phyloP scores from a whole-genome alignment of 2,888 invertebrate species.

The Harpalus rufipes region DNA sequence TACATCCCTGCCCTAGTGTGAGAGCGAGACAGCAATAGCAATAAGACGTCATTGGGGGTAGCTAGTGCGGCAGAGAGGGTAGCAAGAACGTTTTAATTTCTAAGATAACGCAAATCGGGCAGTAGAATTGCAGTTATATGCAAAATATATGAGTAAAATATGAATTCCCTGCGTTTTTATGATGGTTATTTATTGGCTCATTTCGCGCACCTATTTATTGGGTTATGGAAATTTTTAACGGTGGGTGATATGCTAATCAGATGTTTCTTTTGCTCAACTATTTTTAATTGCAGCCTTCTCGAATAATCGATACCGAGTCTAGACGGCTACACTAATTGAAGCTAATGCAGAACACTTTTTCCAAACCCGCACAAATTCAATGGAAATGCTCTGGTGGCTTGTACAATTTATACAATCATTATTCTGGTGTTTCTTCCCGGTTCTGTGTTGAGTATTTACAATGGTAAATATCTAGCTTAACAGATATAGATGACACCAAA shows the following conservation, averaged over 20 bases:
- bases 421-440: constrained; percentile 1
- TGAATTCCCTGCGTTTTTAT: constrained; percentile 65
- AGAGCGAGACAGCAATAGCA: neutral
- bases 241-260: constrained; percentile 64
- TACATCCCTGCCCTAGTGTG: constrained; percentile 8
- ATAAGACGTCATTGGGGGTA: constrained; percentile 46
- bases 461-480: no score
- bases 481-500: no score
- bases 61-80: neutral
- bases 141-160: constrained; percentile 66
- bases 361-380: constrained; percentile 3
- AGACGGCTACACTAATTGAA: constrained; percentile 43
- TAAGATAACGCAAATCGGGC: constrained; percentile 66
- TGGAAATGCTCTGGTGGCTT: constrained; percentile 6
- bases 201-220: constrained; percentile 66
- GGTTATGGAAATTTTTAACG: constrained; percentile 67
- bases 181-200: constrained; percentile 64
- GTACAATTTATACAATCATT: constrained; percentile 5
- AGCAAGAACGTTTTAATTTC: constrained; percentile 63
- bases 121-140: constrained; percentile 65
- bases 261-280: constrained; percentile 57
- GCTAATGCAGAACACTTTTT: constrained; percentile 38
- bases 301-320: constrained; percentile 46
- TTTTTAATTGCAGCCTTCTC: constrained; percentile 57
- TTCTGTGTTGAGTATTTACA: no score